These are phyloP conservation scores for Tanytarsus gracilentus DNA, from an alignment of 2,888 invertebrate species.

Conservation along the genomic window DNA sequence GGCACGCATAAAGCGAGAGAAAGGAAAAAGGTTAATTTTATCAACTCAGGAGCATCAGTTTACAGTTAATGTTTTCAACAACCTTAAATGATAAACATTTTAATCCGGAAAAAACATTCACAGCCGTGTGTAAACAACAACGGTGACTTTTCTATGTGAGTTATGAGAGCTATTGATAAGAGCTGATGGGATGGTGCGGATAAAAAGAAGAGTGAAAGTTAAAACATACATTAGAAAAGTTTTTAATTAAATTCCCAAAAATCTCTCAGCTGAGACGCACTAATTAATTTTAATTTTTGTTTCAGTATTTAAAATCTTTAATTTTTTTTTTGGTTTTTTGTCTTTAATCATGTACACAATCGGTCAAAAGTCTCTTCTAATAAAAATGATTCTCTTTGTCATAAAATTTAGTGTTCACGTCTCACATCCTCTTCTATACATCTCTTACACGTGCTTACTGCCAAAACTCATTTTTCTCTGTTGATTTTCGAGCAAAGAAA, in stretches of 20 bases:
- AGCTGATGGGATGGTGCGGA: not conserved
- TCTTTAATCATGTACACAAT: too few species aligned
- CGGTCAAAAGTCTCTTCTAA: too few species aligned
- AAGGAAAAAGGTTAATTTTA: constrained; percentile 2
- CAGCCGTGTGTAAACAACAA: not conserved
- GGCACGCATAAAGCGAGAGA: not conserved
- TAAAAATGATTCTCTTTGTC: too few species aligned
- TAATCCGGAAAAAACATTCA: constrained; percentile 2
- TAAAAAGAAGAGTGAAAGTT: not conserved
- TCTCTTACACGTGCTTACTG: too few species aligned
- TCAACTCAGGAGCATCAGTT: not conserved
- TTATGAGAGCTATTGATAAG: not conserved
- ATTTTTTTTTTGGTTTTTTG: too few species aligned
- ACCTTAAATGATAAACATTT: not conserved
- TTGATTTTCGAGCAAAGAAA: too few species aligned
- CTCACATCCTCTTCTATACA: too few species aligned
- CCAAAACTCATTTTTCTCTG: too few species aligned
- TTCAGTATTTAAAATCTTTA: too few species aligned
- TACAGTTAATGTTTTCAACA: constrained; percentile 6
- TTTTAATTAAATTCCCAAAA: constrained; percentile 26
- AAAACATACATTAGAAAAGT: not conserved
- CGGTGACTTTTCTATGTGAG: not conserved
- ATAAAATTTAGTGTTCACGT: too few species aligned
- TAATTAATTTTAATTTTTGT: too few species aligned
- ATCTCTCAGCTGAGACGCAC: too few species aligned